Evolutionary conservation across 2,797 vertebrate species (phyloP).

Genomic region (Amblyopsis hoosieri): DNA sequence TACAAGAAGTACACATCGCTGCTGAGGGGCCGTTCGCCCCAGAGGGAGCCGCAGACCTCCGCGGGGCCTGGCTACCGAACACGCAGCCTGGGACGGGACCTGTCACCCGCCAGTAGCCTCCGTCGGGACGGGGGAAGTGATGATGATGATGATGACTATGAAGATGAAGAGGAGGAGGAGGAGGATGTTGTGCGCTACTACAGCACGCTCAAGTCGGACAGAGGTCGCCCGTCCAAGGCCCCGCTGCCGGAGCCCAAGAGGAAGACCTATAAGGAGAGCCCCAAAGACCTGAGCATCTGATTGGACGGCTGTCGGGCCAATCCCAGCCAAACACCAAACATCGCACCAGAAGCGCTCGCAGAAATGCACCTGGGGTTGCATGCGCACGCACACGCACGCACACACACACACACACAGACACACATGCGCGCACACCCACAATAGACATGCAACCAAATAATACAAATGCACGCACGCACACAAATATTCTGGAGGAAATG

Average conservation of each 20-base stretch:
- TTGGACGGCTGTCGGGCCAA: slow-evolving; percentile 52
- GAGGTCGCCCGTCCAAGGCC: slow-evolving; percentile 63
- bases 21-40: slow-evolving; percentile 71
- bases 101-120: slow-evolving; percentile 79
- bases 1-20: slow-evolving; percentile 75
- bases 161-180: slow-evolving; percentile 55
- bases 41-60: slow-evolving; percentile 56
- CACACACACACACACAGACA: slow-evolving; percentile 11
- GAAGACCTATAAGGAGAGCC: slow-evolving; percentile 89
- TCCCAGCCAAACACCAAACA: slow-evolving; percentile 40
- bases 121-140: slow-evolving; percentile 79
- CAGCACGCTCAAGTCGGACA: slow-evolving; percentile 69
- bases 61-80: slow-evolving; percentile 73
- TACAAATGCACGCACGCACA: slow-evolving; percentile 1
- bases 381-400: slow-evolving; percentile 10
- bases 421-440: slow-evolving; percentile 7
- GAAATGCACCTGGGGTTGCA: slow-evolving; percentile 35
- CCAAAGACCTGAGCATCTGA: slow-evolving; percentile 98
- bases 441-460: not conserved
- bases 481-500: slow-evolving; percentile 30
- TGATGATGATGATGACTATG: slow-evolving; percentile 79
- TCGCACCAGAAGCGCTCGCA: slow-evolving; percentile 57
- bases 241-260: slow-evolving; percentile 80
- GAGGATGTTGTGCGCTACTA: slow-evolving; percentile 82
- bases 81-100: slow-evolving; percentile 79